These are phyloP conservation scores for Bedellia somnulentella DNA, from an alignment of 2,888 invertebrate genomes.

Conservation along the genomic window DNA sequence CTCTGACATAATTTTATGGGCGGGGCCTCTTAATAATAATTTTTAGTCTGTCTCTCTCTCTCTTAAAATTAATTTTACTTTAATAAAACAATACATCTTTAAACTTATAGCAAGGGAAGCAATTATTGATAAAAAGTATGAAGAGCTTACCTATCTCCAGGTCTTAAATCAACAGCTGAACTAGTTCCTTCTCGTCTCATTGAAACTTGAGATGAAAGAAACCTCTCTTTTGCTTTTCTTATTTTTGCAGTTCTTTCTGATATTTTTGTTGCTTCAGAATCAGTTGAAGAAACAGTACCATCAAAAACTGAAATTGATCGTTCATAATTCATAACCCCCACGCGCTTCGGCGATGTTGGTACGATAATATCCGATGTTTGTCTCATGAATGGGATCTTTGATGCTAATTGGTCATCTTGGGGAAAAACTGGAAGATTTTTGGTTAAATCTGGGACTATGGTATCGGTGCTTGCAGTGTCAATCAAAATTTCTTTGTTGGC, in stretches of 20 bases:
- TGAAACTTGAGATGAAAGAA: slow-evolving; percentile 59
- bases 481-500: slow-evolving; percentile 27
- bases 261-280: slow-evolving; percentile 28
- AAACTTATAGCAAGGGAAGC: too few relatives aligned
- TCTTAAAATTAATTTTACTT: too few relatives aligned
- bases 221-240: slow-evolving; percentile 72
- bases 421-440: slow-evolving; percentile 19
- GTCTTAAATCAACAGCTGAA: slow-evolving; percentile 42
- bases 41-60: too few relatives aligned
- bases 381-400: too few relatives aligned
- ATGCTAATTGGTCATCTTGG: slow-evolving; percentile 11
- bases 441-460: slow-evolving; percentile 29
- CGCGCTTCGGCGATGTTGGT: slow-evolving; percentile 11
- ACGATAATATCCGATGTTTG: slow-evolving; percentile 12
- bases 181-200: slow-evolving; percentile 47
- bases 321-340: slow-evolving; percentile 14
- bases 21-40: too few relatives aligned
- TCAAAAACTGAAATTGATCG: slow-evolving; percentile 29
- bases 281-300: slow-evolving; percentile 25
- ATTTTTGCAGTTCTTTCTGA: slow-evolving; percentile 61
- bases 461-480: slow-evolving; percentile 32
- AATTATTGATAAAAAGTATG: not conserved
- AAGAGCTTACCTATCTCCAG: slow-evolving; percentile 33
- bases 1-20: too few relatives aligned
- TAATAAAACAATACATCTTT: too few relatives aligned